phyloP scores from a whole-genome alignment of 1,140 invertebrate genomes.

The Temnothorax nylanderi region DNA sequence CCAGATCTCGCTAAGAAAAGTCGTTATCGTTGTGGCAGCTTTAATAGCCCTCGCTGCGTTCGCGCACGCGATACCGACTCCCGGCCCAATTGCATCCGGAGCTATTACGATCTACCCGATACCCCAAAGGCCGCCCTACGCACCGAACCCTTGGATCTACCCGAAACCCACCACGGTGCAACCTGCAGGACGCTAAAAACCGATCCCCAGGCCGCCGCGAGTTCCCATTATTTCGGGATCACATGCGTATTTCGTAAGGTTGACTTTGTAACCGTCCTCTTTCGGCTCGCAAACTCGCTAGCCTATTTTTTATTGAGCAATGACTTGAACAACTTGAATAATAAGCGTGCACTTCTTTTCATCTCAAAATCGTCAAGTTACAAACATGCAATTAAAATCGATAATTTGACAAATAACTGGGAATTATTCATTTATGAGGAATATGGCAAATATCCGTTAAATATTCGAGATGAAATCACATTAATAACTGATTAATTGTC shows the following conservation, averaged over 20 bases:
- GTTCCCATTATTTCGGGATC: background rate
- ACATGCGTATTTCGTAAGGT: background rate
- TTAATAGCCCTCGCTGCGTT: slow-evolving; percentile 21
- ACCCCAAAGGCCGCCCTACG: slow-evolving; percentile 69
- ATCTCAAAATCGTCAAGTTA: background rate
- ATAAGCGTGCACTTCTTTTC: background rate
- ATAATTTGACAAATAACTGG: background rate
- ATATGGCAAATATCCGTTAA: background rate
- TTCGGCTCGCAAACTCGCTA: background rate
- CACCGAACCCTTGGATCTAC: slow-evolving; percentile 62
- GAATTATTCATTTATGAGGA: background rate
- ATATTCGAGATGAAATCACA: background rate
- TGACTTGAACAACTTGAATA: background rate
- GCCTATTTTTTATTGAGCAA: background rate
- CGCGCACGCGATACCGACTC: slow-evolving; percentile 34
- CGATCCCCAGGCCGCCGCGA: background rate
- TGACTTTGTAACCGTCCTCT: background rate
- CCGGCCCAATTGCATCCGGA: slow-evolving; percentile 49
- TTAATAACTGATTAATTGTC: background rate
- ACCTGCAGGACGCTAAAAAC: slow-evolving; percentile 3
- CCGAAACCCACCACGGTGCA: slow-evolving; percentile 61
- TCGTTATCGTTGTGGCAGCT: slow-evolving; percentile 31
- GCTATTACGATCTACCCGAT: slow-evolving; percentile 74
- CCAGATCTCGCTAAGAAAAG: slow-evolving; percentile 46
- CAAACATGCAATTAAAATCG: background rate